These are phyloP conservation scores for Botia kubotai DNA, from an alignment of 2,797 vertebrate species.

Conservation along the genomic window DNA sequence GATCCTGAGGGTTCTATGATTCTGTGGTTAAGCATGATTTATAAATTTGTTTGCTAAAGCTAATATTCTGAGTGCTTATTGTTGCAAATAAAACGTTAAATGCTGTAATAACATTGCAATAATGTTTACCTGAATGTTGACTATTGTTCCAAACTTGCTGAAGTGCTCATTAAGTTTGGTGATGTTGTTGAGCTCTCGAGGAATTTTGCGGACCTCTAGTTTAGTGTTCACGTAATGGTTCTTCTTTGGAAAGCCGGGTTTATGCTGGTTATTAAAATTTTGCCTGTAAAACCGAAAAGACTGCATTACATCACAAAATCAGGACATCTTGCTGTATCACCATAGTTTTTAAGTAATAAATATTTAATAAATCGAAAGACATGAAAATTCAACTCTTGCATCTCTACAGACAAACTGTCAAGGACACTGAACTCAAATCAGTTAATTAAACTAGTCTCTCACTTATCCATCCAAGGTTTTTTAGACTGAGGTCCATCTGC, in stretches of 20 bases:
- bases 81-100: background rate
- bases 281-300: constrained; percentile 72
- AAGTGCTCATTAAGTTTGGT: constrained; percentile 97
- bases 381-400: too few species aligned
- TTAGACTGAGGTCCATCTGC: constrained; percentile 84
- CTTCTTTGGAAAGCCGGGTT: constrained; percentile 87
- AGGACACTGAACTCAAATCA: too few species aligned
- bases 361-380: too few species aligned
- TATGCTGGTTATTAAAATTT: constrained; percentile 90
- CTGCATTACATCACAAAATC: too few species aligned
- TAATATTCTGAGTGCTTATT: background rate
- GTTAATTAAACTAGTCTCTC: constrained; percentile 56
- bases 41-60: too few species aligned
- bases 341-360: too few species aligned
- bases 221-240: constrained; percentile 94
- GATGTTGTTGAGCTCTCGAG: constrained; percentile 94
- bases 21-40: too few species aligned
- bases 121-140: constrained; percentile 91
- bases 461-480: constrained; percentile 97
- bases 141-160: constrained; percentile 98
- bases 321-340: too few species aligned
- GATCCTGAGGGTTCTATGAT: too few species aligned
- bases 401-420: too few species aligned
- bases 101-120: too few species aligned
- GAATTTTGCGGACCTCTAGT: constrained; percentile 94